These are phyloP conservation scores for Drosophila burlai DNA, from an alignment of 1,140 invertebrate genomes.

Conservation along the genomic window DNA sequence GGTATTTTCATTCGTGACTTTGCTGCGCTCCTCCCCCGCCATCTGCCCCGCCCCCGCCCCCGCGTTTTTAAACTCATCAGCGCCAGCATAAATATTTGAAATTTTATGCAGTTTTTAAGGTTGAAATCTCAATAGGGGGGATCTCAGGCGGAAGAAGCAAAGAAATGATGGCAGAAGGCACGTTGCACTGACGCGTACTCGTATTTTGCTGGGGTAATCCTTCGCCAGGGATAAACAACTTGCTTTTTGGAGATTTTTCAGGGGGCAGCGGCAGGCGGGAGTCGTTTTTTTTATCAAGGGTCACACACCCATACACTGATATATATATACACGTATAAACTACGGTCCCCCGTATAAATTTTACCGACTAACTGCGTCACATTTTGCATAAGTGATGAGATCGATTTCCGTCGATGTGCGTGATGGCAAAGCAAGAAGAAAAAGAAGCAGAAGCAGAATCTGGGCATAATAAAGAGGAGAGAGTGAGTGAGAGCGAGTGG, in stretches of 20 bases:
- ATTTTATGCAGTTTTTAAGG: conserved; percentile 53
- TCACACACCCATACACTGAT: conserved; percentile 11
- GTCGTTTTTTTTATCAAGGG: background rate
- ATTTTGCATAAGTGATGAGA: conserved; percentile 84
- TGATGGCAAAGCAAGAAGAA: conserved; percentile 41
- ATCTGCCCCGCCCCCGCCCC: background rate
- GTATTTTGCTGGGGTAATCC: conserved; percentile 39
- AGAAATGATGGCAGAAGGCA: background rate
- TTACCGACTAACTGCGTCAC: conserved; percentile 79
- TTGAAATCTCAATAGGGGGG: conserved; percentile 36
- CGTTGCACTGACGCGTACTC: conserved; percentile 16
- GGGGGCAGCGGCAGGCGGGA: too few species aligned
- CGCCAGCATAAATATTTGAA: conserved; percentile 57
- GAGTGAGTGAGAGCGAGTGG: background rate
- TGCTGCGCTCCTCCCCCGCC: background rate
- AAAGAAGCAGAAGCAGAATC: background rate
- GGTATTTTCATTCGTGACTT: conserved; percentile 50
- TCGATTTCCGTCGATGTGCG: conserved; percentile 79
- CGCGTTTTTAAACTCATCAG: conserved; percentile 34
- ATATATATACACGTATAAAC: conserved; percentile 1
- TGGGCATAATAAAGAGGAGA: background rate
- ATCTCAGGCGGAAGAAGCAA: background rate
- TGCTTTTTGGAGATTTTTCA: conserved; percentile 1
- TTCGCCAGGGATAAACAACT: conserved; percentile 30
- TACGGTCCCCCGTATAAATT: conserved; percentile 57